Percentiles rank a stretch among this genome's conserved stretches.
phyloP scores from a whole-genome alignment of 2,888 invertebrate species.

The Xestoiulus laeticollis region DNA sequence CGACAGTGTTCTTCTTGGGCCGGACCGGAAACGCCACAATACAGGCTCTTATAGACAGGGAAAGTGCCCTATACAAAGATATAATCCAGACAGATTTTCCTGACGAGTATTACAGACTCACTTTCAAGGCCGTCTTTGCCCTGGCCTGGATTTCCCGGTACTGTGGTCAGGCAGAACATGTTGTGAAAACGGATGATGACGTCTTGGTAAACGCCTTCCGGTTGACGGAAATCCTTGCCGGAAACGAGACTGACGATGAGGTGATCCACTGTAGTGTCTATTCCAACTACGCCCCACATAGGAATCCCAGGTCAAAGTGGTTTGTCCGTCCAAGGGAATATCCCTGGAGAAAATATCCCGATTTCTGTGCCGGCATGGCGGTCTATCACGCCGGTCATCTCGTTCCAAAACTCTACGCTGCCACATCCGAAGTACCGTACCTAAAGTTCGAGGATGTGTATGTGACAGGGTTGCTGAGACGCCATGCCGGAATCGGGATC shows the following conservation, averaged over 20 bases:
- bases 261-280: not conserved
- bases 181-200: slow-evolving; percentile 67
- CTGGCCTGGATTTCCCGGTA: slow-evolving; percentile 62
- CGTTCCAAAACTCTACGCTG: not conserved
- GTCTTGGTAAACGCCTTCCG: slow-evolving; percentile 64
- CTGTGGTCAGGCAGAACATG: slow-evolving; percentile 60
- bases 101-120: slow-evolving; percentile 58
- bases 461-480: not conserved
- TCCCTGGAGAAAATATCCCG: slow-evolving; percentile 14
- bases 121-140: slow-evolving; percentile 65
- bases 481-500: not conserved
- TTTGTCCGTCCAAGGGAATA: not conserved
- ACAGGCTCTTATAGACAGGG: too few relatives aligned
- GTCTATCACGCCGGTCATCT: not conserved
- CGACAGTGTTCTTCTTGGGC: too few relatives aligned
- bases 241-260: not conserved
- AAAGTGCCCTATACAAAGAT: too few relatives aligned
- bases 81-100: too few relatives aligned
- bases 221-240: too few relatives aligned
- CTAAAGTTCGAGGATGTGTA: slow-evolving; percentile 42
- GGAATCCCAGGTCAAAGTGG: not conserved
- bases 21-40: too few relatives aligned
- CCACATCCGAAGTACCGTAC: not conserved
- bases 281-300: not conserved
- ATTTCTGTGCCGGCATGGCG: not conserved